Evolutionary conservation across 1,140 invertebrate species (phyloP), one percentile per base, ranked within the genome.

Genomic region (Eupristina koningsbergeri): DNA sequence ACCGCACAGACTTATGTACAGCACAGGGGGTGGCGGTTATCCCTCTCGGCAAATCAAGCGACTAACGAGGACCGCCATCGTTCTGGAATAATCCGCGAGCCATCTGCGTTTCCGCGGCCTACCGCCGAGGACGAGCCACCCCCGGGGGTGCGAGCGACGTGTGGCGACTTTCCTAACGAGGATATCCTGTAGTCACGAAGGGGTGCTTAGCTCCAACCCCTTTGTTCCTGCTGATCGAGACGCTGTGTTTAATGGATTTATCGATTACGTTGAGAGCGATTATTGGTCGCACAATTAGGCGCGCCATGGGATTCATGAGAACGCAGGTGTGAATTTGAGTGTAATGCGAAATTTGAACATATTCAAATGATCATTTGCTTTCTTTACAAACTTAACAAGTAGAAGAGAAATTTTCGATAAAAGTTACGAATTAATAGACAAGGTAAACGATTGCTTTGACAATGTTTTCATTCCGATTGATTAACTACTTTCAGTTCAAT

Each of bases 61-160:
- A 31, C 58, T 58, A 77, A 81, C 84, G 74, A 81, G 80, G 73
- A 71, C 50, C 63, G 69, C 64, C 36, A 22, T 19, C 67, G n/a
- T n/a, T n/a, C n/a, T n/a, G n/a, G 67, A 71, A 71, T 36, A 71
- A 81, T 80, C 78, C 77, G 64, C 71, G 67, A 19, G 39, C 71
- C 80, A 81, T 80, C 83, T 84, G 71, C 26, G 31, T 80, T 80
- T 58, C 78, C 7, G 22, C 53, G 58, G 19, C 6, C 26, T 29
- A 31, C 19, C 34, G 69, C 31, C n/a, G 53, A 47, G 22, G 53
- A 58, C 53, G 53, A 58, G 22, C 26, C 26, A 58, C 53, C 53
- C 67, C 80, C 67, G 11, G 31, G 67, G 26, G 41, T 22, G 3
- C 1, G 1, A 29, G 26, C n/a, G 2, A 41, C 7, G n/a, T 22